Conservation (phyloP, 2,888 invertebrate species). For the Monoplex corrugatus region DNA sequence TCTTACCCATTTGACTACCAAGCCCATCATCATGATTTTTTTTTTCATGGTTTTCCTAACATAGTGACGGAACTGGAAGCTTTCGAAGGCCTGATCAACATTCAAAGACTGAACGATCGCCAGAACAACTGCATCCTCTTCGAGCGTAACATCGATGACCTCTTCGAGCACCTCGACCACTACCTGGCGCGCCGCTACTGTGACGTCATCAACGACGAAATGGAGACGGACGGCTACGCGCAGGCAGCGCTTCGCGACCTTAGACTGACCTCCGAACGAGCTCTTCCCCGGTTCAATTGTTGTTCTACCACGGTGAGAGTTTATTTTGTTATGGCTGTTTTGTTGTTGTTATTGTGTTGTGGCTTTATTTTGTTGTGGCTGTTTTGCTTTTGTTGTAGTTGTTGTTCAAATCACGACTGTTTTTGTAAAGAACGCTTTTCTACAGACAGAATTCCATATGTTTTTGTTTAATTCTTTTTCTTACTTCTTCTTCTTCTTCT, state of each 20-base stretch:
- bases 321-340: too few relatives aligned
- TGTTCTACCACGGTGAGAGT: slow-evolving; percentile 25
- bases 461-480: too few relatives aligned
- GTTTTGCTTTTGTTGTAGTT: too few relatives aligned
- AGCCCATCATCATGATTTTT: too few relatives aligned
- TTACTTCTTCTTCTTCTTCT: too few relatives aligned
- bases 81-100: slow-evolving; percentile 61
- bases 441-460: too few relatives aligned
- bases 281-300: slow-evolving; percentile 59
- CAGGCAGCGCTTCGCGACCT: slow-evolving; percentile 63
- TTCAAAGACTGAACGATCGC: slow-evolving; percentile 48
- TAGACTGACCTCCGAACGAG: slow-evolving; percentile 60
- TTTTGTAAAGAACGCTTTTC: too few relatives aligned
- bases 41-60: too few relatives aligned
- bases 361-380: too few relatives aligned
- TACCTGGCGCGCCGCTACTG: slow-evolving; percentile 56
- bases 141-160: slow-evolving; percentile 67
- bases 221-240: slow-evolving; percentile 55
- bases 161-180: slow-evolving; percentile 63
- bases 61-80: slow-evolving; percentile 68
- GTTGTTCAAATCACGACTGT: too few relatives aligned
- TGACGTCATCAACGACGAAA: slow-evolving; percentile 61
- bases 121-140: slow-evolving; percentile 64
- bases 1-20: too few relatives aligned
- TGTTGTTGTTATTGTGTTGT: too few relatives aligned